Percentiles rank a stretch among this genome's conserved stretches.
These are phyloP conservation scores for Matsumyia berberina DNA, from an alignment of 2,888 invertebrate species.

Conservation along the genomic window DNA sequence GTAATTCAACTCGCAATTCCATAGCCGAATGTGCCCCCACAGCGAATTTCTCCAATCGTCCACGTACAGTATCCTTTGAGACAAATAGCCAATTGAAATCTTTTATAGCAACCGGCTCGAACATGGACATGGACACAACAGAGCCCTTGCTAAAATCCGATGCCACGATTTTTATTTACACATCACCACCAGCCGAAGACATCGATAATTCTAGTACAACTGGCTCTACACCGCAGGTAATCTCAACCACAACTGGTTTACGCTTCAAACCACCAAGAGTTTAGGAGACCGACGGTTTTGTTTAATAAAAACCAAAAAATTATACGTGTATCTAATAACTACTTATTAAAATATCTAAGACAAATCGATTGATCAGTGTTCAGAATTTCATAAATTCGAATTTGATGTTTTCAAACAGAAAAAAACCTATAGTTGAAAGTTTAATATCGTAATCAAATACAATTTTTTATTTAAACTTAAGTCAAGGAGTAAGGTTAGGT, in stretches of 20 bases:
- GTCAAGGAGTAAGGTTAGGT: not conserved
- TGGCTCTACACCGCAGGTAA: constrained; percentile 66
- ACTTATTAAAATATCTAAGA: constrained; percentile 50
- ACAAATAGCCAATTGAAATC: constrained; percentile 70
- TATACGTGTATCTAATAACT: not conserved
- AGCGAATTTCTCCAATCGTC: constrained; percentile 66
- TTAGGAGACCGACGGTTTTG: constrained; percentile 20
- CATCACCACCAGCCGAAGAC: constrained; percentile 71
- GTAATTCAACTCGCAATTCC: constrained; percentile 80
- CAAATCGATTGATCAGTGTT: constrained; percentile 75
- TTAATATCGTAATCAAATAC: constrained; percentile 28
- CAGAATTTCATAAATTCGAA: constrained; percentile 71
- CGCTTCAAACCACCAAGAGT: constrained; percentile 78
- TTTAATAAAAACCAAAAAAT: constrained; percentile 11
- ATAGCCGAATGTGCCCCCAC: constrained; percentile 80
- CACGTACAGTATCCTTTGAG: constrained; percentile 75
- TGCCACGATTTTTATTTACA: constrained; percentile 70
- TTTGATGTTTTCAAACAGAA: constrained; percentile 35
- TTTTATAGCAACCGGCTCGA: constrained; percentile 51
- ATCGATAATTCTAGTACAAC: constrained; percentile 68
- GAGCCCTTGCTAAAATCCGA: constrained; percentile 58
- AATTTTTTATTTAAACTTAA: constrained; percentile 14
- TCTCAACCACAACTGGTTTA: constrained; percentile 72
- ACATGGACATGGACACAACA: constrained; percentile 71
- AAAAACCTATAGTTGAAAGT: not conserved